Conservation (phyloP, 1,140 invertebrate species). For the Zophobas atratus region DNA sequence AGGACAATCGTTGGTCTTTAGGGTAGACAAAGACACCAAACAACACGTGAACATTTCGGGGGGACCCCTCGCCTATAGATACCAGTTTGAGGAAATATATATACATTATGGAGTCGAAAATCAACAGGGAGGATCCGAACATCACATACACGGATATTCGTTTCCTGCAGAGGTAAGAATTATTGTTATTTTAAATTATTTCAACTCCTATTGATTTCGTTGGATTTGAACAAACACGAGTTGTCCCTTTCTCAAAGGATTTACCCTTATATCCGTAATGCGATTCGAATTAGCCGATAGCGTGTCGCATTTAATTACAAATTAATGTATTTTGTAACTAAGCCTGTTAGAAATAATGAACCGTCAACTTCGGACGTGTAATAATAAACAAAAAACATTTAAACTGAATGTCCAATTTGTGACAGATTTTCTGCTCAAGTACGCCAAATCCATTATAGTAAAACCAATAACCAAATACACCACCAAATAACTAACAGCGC, state of each 20-base stretch:
- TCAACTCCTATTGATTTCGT: conserved; percentile 16
- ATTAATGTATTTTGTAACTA: conserved; percentile 29
- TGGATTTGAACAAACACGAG: conserved; percentile 14
- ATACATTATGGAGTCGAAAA: conserved; percentile 94
- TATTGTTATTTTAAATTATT: conserved; percentile 18
- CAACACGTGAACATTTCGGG: conserved; percentile 94
- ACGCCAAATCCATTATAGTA: conserved; percentile 24
- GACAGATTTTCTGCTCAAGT: conserved; percentile 12
- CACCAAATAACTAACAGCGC: not conserved
- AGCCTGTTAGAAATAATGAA: conserved; percentile 40
- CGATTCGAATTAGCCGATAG: conserved; percentile 43
- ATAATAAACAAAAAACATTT: conserved; percentile 33
- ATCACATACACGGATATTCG: conserved; percentile 91
- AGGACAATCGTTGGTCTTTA: conserved; percentile 92
- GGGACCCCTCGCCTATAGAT: conserved; percentile 94
- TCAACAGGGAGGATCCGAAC: conserved; percentile 92
- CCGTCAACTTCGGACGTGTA: conserved; percentile 6
- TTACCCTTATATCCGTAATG: conserved; percentile 31
- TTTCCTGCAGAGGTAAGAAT: conserved; percentile 93
- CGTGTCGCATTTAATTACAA: conserved; percentile 39
- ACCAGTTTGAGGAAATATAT: conserved; percentile 95
- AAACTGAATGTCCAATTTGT: not conserved
- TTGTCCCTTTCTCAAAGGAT: not conserved
- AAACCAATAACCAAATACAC: conserved; percentile 20
- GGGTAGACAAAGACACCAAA: conserved; percentile 88